Percentiles rank a stretch among this genome's conserved stretches.
These are phyloP conservation scores for Strix aluco DNA, from an alignment of 2,113 vertebrate species.

Conservation along the genomic window DNA sequence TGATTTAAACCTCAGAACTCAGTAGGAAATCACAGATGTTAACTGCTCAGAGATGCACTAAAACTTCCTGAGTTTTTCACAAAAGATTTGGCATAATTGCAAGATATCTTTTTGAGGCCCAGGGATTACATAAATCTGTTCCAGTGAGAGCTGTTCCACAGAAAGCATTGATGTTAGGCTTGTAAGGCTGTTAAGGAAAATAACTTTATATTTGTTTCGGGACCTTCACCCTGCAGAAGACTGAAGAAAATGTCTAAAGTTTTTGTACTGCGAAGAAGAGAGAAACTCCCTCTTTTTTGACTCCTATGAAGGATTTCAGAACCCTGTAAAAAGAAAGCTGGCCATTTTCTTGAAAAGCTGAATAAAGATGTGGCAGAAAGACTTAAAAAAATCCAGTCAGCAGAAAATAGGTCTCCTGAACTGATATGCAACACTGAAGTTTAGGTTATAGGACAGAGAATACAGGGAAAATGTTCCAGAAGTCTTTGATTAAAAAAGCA, in stretches of 20 bases:
- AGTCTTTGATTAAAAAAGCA: not conserved
- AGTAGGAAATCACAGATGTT: constrained; percentile 67
- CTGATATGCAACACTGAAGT: not conserved
- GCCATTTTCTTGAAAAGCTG: not conserved
- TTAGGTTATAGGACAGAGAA: not conserved
- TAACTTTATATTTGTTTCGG: constrained; percentile 26
- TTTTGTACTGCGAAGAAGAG: not conserved
- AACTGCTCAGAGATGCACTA: constrained; percentile 60
- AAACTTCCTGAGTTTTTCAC: constrained; percentile 61
- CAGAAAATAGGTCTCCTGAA: not conserved
- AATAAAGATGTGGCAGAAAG: not conserved
- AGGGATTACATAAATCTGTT: constrained; percentile 50
- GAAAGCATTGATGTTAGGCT: constrained; percentile 11
- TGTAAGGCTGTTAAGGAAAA: constrained; percentile 21
- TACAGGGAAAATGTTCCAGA: not conserved
- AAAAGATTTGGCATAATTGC: constrained; percentile 40
- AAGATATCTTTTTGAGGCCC: constrained; percentile 41
- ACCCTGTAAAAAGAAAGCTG: not conserved
- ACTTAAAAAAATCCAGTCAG: not conserved
- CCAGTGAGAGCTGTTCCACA: not conserved
- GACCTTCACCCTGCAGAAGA: not conserved
- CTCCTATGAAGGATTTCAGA: not conserved
- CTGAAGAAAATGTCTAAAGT: not conserved
- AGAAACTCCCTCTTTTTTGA: not conserved
- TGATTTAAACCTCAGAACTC: constrained; percentile 72